Conservation (phyloP, 2,888 invertebrate species). For the Drosophila subsilvestris region DNA sequence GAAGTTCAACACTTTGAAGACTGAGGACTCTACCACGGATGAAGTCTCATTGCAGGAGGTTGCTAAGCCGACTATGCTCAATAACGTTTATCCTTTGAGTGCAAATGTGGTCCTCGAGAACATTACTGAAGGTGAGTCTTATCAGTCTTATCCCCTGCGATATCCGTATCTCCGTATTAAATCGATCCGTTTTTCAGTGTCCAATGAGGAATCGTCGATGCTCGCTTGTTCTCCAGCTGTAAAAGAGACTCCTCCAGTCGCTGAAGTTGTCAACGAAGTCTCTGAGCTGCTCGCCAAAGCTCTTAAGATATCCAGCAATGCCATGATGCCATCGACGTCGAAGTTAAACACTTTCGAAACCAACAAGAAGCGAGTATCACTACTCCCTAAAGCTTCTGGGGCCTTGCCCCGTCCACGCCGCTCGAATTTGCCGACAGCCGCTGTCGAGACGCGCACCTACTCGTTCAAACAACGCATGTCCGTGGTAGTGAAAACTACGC, state of each 20-base stretch:
- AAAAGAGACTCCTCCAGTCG: conserved; percentile 14
- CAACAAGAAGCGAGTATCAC: conserved; percentile 23
- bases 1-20: conserved; percentile 58
- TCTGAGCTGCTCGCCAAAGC: conserved; percentile 71
- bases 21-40: conserved; percentile 39
- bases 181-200: conserved; percentile 44
- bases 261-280: conserved; percentile 65
- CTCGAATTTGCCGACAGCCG: conserved; percentile 56
- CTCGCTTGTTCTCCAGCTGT: conserved; percentile 7
- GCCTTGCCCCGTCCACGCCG: conserved; percentile 50
- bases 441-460: conserved; percentile 58
- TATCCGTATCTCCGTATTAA: neutral
- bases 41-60: conserved; percentile 50
- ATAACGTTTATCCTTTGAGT: conserved; percentile 58
- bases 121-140: conserved; percentile 60
- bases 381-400: neutral
- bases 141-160: neutral
- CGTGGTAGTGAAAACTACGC: conserved; percentile 80
- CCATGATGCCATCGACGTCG: conserved; percentile 21
- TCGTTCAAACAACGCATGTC: conserved; percentile 81
- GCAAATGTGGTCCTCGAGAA: conserved; percentile 63
- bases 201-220: conserved; percentile 52
- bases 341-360: conserved; percentile 9
- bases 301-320: conserved; percentile 64
- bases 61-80: conserved; percentile 35